Evolutionary conservation across 2,888 invertebrate species (phyloP).

Genomic region (Cabera pusaria): DNA sequence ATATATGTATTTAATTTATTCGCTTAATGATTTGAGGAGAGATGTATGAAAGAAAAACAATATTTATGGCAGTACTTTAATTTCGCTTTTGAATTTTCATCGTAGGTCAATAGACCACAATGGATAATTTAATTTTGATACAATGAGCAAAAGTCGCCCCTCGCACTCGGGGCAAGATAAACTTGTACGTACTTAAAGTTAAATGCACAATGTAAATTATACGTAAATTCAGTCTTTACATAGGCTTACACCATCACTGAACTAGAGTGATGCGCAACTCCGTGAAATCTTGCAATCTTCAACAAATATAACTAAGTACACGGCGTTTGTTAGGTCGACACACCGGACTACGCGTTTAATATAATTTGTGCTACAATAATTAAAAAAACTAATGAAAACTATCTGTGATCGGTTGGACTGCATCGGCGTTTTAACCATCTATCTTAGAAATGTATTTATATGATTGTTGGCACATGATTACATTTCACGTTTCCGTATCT

Average conservation of each 20-base stretch:
- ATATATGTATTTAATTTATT: no score
- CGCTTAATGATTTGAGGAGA: no score
- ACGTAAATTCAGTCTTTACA: conserved; percentile 78
- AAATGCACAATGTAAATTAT: conserved; percentile 57
- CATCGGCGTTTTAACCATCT: conserved; percentile 48
- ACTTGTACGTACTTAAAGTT: conserved; percentile 29
- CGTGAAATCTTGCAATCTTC: conserved; percentile 49
- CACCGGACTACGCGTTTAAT: background rate
- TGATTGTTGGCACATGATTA: conserved; percentile 52
- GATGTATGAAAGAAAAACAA: conserved; percentile 26
- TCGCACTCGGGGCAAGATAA: conserved; percentile 15
- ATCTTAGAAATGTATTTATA: conserved; percentile 38
- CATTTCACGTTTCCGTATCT: conserved; percentile 59
- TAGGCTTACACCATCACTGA: conserved; percentile 59
- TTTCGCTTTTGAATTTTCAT: conserved; percentile 53
- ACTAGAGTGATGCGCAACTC: conserved; percentile 36
- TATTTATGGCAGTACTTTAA: conserved; percentile 45
- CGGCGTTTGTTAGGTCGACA: background rate
- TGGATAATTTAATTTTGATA: conserved; percentile 60
- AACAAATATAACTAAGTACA: conserved; percentile 10
- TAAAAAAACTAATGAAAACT: conserved; percentile 7
- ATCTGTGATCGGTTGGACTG: conserved; percentile 5
- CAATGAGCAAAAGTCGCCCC: conserved; percentile 68
- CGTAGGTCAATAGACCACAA: conserved; percentile 74
- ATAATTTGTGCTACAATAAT: conserved; percentile 13